A percentile compares a stretch with the other conserved stretches of the same genome.
These are phyloP conservation scores for Xylocampa areola DNA, from an alignment of 2,888 invertebrate genomes.

Conservation along the genomic window DNA sequence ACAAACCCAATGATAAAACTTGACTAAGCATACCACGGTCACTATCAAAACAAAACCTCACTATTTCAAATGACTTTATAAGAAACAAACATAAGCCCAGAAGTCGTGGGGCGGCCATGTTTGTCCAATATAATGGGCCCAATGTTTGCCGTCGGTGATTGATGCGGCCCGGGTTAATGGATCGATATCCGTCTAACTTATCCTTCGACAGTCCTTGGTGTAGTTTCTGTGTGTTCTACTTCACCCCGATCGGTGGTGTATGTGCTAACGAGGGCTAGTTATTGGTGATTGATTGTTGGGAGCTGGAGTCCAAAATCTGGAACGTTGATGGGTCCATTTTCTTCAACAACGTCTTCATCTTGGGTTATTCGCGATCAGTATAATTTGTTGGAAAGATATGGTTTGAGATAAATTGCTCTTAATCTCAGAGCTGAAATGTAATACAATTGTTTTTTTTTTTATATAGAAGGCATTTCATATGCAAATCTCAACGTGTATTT, in stretches of 20 bases:
- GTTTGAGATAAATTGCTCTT: too few relatives aligned
- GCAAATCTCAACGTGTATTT: too few relatives aligned
- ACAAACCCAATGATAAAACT: conserved; percentile 40
- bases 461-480: too few relatives aligned
- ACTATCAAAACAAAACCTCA: conserved; percentile 50
- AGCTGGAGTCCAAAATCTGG: conserved; percentile 24
- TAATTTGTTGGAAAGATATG: too few relatives aligned
- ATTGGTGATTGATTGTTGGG: conserved; percentile 55
- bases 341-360: conserved; percentile 28
- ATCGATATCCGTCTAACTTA: conserved; percentile 74
- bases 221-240: conserved; percentile 58
- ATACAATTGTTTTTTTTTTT: too few relatives aligned
- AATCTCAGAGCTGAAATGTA: too few relatives aligned
- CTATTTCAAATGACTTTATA: conserved; percentile 67
- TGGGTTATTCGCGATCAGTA: not conserved
- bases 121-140: conserved; percentile 83
- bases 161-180: conserved; percentile 78
- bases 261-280: conserved; percentile 52
- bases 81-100: conserved; percentile 72
- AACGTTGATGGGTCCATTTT: conserved; percentile 29
- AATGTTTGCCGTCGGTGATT: conserved; percentile 82
- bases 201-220: conserved; percentile 51
- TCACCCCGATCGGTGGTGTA: conserved; percentile 42
- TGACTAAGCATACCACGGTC: conserved; percentile 44
- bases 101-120: conserved; percentile 63